These are phyloP conservation scores for Aplidium turbinatum DNA, from an alignment of 23 tunicate species.

Conservation along the genomic window DNA sequence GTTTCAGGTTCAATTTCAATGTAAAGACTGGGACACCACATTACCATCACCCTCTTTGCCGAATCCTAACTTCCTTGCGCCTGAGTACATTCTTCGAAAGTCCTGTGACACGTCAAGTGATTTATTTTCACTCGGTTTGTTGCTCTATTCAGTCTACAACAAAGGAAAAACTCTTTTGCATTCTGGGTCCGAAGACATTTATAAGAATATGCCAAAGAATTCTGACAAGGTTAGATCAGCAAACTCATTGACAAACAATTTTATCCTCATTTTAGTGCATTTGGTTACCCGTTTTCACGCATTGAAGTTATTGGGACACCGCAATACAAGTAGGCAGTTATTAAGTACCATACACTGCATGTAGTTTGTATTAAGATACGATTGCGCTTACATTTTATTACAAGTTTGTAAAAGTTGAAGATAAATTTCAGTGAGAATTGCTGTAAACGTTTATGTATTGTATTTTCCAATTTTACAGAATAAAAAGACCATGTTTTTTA, in stretches of 20 bases:
- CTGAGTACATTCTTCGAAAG: constrained; percentile 76
- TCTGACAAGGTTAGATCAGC: constrained; percentile 56
- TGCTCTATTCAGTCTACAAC: constrained; percentile 82
- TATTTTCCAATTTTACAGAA: too few relatives aligned
- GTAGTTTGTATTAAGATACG: too few relatives aligned
- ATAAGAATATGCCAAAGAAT: constrained; percentile 50
- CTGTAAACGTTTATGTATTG: too few relatives aligned
- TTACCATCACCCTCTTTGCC: constrained; percentile 65
- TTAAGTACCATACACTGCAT: background rate
- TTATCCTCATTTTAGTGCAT: too few relatives aligned
- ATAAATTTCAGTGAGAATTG: too few relatives aligned
- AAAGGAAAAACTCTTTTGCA: constrained; percentile 51
- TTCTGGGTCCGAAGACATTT: constrained; percentile 51
- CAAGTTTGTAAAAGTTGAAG: too few relatives aligned
- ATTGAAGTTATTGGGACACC: too few relatives aligned
- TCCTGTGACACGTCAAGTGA: constrained; percentile 71
- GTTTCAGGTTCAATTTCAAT: constrained; percentile 51
- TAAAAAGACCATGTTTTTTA: too few relatives aligned
- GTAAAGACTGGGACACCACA: constrained; percentile 79
- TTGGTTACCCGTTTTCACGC: too few relatives aligned
- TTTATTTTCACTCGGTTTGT: constrained; percentile 82
- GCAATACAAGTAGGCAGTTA: background rate
- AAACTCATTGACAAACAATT: too few relatives aligned
- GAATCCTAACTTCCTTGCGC: constrained; percentile 81
- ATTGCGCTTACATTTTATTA: too few relatives aligned